phyloP scores from a whole-genome alignment of 2,797 vertebrate species.

The Triplophysa bombifrons region DNA sequence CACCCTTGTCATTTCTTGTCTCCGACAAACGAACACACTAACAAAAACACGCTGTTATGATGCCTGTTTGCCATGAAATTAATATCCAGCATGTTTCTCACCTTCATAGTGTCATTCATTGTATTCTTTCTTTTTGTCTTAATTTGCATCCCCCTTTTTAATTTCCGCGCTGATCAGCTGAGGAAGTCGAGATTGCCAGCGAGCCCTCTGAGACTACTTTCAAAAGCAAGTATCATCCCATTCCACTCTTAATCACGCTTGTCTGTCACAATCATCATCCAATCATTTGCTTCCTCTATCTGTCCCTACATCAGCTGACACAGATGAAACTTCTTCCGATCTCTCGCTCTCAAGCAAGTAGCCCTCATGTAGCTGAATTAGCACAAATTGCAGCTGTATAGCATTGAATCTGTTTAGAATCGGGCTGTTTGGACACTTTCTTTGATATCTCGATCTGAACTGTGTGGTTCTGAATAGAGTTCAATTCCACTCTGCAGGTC shows the following conservation, averaged over 20 bases:
- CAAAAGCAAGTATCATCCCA: conserved; percentile 77
- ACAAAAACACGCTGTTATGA: background rate
- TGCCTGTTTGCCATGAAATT: conserved; percentile 22
- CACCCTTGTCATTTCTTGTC: background rate
- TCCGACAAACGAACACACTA: conserved; percentile 2
- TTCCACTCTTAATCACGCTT: conserved; percentile 16
- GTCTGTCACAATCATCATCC: background rate
- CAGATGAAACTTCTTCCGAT: conserved; percentile 69
- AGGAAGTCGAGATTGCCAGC: conserved; percentile 65
- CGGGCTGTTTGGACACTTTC: background rate
- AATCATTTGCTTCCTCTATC: conserved; percentile 35
- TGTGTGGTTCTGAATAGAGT: background rate
- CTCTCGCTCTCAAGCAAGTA: conserved; percentile 78
- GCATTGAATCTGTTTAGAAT: background rate
- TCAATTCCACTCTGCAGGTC: background rate
- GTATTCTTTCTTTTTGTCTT: conserved; percentile 40
- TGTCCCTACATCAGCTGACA: conserved; percentile 68
- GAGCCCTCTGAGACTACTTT: conserved; percentile 72
- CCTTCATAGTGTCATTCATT: conserved; percentile 34
- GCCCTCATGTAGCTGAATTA: conserved; percentile 31
- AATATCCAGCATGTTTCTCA: conserved; percentile 7
- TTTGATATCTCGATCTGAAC: background rate
- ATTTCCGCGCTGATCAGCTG: conserved; percentile 64
- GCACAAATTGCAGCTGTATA: background rate
- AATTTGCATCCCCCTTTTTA: conserved; percentile 35